Conservation (phyloP, 2,888 invertebrate genomes). For the Mylabris sibirica region DNA sequence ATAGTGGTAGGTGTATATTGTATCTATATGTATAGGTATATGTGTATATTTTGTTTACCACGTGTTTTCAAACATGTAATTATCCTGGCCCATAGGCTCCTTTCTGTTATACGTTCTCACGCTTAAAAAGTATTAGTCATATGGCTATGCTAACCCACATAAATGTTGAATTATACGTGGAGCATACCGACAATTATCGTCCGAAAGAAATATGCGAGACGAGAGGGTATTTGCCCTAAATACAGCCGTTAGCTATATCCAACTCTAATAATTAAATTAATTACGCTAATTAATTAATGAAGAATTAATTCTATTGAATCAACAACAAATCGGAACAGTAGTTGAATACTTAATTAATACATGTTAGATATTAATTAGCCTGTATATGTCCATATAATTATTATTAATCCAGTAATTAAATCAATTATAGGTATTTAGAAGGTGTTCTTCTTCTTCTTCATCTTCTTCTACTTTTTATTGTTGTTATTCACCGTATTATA, state of each 20-base stretch:
- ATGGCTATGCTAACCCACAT: slow-evolving; percentile 41
- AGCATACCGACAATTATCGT: slow-evolving; percentile 35
- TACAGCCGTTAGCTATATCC: not conserved
- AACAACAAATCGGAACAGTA: not conserved
- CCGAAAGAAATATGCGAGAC: slow-evolving; percentile 36
- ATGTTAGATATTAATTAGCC: slow-evolving; percentile 24
- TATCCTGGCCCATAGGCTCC: slow-evolving; percentile 55
- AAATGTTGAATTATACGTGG: slow-evolving; percentile 23
- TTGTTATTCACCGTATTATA: too few relatives aligned
- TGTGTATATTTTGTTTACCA: slow-evolving; percentile 48
- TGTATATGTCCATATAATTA: slow-evolving; percentile 29
- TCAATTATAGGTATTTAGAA: slow-evolving; percentile 25
- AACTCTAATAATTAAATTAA: not conserved
- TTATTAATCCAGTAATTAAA: slow-evolving; percentile 30
- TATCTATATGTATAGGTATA: not conserved
- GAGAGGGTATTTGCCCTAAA: not conserved
- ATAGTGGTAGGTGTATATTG: slow-evolving; percentile 32
- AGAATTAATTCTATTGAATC: not conserved
- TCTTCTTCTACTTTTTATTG: not conserved
- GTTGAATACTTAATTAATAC: slow-evolving; percentile 18
- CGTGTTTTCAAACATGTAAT: slow-evolving; percentile 59
- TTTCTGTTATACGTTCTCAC: slow-evolving; percentile 57
- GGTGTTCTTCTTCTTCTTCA: slow-evolving; percentile 14
- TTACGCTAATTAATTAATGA: not conserved
- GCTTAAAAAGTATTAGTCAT: slow-evolving; percentile 50